Percentiles rank a stretch among this genome's conserved stretches.
Evolutionary conservation across 2,113 vertebrate genomes (phyloP).

Genomic region (Conger conger): DNA sequence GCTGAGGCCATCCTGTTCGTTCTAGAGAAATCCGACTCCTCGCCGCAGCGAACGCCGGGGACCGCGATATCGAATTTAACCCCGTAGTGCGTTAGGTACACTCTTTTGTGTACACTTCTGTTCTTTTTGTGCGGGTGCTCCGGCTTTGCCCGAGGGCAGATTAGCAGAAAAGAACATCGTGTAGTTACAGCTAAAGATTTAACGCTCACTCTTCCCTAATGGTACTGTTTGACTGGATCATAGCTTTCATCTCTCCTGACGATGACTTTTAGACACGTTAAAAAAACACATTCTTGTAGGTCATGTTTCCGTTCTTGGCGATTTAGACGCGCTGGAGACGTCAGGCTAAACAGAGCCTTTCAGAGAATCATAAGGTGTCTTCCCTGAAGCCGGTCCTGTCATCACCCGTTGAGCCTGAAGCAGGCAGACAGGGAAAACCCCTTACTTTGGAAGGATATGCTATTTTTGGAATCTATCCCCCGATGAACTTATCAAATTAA

Average conservation of each 20-base stretch:
- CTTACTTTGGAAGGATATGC: not conserved
- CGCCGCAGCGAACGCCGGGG: not conserved
- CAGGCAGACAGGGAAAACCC: no score
- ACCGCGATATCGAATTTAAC: not conserved
- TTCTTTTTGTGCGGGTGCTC: not conserved
- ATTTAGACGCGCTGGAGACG: no score
- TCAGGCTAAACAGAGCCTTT: no score
- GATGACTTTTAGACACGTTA: no score
- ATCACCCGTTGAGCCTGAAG: no score
- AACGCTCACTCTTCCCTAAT: not conserved
- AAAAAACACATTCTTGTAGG: no score
- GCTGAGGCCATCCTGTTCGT: not conserved
- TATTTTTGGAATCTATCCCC: not conserved
- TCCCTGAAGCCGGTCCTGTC: no score
- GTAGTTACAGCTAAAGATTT: not conserved
- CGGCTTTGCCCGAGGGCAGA: not conserved
- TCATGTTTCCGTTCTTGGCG: no score
- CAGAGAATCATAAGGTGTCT: no score
- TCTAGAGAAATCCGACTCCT: constrained; percentile 19
- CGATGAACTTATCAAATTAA: not conserved
- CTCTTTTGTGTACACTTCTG: not conserved
- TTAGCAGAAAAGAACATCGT: not conserved
- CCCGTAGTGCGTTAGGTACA: not conserved
- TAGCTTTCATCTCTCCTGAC: not conserved
- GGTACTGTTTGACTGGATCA: not conserved